phyloP scores from a whole-genome alignment of 2,797 vertebrate species.

The Cyclura pinguis region DNA sequence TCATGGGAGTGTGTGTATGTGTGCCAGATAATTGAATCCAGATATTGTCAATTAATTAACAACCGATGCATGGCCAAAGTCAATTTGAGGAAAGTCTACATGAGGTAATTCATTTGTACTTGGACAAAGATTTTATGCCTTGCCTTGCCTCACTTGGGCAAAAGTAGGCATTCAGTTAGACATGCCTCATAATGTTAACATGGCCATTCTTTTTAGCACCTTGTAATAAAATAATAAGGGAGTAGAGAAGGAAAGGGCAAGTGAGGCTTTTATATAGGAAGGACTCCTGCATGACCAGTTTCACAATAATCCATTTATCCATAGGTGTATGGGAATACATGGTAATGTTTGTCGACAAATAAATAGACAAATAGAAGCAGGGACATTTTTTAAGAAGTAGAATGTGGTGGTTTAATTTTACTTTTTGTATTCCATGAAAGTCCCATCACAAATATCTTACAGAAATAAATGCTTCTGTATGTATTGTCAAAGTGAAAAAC shows the following conservation, averaged over 20 bases:
- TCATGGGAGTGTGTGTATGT: not conserved
- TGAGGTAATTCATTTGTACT: conserved; percentile 67
- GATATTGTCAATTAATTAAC: conserved; percentile 67
- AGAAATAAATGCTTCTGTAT: not conserved
- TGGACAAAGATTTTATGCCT: conserved; percentile 60
- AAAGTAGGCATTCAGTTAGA: conserved; percentile 61
- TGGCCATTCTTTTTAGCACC: conserved; percentile 38
- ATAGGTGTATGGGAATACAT: not conserved
- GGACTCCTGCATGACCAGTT: not conserved
- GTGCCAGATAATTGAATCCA: conserved; percentile 60
- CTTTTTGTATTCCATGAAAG: not conserved
- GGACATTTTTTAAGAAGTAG: not conserved
- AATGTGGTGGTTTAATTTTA: not conserved
- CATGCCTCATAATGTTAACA: conserved; percentile 23
- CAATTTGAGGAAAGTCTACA: conserved; percentile 56
- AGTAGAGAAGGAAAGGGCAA: not conserved
- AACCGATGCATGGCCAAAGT: conserved; percentile 59
- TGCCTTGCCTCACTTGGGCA: conserved; percentile 50
- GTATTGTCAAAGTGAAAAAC: not conserved
- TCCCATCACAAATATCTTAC: not conserved
- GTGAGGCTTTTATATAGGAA: not conserved
- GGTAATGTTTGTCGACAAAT: too few relatives aligned
- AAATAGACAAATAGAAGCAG: too few relatives aligned
- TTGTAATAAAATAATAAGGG: conserved; percentile 32
- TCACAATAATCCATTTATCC: not conserved